A percentile compares a stretch with the other conserved stretches of the same genome.
These are phyloP conservation scores for Yponomeuta malinellus DNA, from an alignment of 2,888 invertebrate genomes.

Conservation along the genomic window DNA sequence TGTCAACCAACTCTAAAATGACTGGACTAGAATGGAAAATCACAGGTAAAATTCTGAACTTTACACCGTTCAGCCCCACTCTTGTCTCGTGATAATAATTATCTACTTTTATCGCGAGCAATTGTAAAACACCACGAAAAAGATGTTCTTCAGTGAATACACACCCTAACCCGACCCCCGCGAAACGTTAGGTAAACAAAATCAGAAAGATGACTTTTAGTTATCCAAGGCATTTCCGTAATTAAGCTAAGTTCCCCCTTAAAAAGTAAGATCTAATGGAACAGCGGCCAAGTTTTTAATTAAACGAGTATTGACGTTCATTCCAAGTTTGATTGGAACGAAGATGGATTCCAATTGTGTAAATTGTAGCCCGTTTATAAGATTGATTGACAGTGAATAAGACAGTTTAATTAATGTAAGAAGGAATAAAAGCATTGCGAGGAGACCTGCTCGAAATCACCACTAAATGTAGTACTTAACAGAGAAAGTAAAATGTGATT, in stretches of 20 bases:
- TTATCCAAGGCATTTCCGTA: constrained; percentile 40
- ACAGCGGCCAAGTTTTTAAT: constrained; percentile 50
- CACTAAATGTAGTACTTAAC: too few species aligned
- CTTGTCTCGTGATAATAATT: too few species aligned
- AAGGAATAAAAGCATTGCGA: background rate
- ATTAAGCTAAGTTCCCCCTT: constrained; percentile 36
- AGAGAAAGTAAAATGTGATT: too few species aligned
- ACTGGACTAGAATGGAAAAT: too few species aligned
- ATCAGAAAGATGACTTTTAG: constrained; percentile 36
- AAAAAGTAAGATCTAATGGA: constrained; percentile 19
- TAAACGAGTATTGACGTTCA: constrained; percentile 49
- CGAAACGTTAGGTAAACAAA: constrained; percentile 26
- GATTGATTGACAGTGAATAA: too few species aligned
- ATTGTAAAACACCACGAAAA: background rate
- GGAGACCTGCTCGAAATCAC: too few species aligned
- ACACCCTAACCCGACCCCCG: background rate
- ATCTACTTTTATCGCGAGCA: too few species aligned
- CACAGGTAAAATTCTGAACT: too few species aligned
- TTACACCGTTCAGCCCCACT: too few species aligned
- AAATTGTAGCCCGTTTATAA: background rate
- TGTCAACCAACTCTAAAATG: too few species aligned
- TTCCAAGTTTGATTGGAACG: constrained; percentile 28
- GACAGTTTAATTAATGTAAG: background rate
- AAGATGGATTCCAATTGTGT: constrained; percentile 39
- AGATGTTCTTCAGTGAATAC: background rate